A percentile compares a stretch with the other conserved stretches of the same genome.
These are phyloP conservation scores for Acrocephalus scirpaceus DNA, from an alignment of 2,797 vertebrate species.

Conservation along the genomic window DNA sequence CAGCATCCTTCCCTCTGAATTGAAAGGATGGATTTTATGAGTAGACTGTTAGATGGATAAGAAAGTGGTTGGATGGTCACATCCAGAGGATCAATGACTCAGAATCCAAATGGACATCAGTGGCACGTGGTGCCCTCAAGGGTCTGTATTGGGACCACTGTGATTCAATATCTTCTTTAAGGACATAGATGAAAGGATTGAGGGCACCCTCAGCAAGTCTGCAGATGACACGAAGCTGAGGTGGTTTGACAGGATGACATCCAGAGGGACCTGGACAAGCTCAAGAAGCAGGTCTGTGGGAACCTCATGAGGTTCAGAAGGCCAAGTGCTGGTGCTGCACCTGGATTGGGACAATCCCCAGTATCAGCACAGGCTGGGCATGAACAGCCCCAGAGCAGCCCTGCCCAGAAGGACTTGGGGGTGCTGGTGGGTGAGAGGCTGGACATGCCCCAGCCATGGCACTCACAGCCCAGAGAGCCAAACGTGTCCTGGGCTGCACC, in stretches of 20 bases:
- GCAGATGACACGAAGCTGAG: neutral
- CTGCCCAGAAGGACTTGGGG: neutral
- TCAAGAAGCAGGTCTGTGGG: accelerated
- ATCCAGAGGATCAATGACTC: neutral
- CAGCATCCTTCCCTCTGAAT: neutral
- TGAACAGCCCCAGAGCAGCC: neutral
- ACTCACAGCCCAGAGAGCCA: neutral
- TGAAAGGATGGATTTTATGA: neutral
- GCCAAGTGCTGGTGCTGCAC: neutral
- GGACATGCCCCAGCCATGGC: neutral
- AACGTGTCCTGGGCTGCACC: neutral
- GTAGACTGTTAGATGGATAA: neutral
- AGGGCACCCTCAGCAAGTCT: neutral
- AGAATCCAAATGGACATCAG: neutral
- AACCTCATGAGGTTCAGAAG: accelerated
- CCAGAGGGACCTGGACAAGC: neutral
- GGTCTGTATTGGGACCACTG: neutral
- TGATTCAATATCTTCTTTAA: neutral
- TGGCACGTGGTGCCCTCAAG: neutral
- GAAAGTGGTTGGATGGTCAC: neutral
- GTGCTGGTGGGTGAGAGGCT: neutral
- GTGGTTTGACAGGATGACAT: neutral
- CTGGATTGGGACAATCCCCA: accelerated
- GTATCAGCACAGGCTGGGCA: neutral
- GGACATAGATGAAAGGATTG: neutral